A percentile compares a stretch with the other conserved stretches of the same genome.
These are phyloP conservation scores for Drosophila atripex DNA, from an alignment of 2,888 invertebrate species.

Conservation along the genomic window DNA sequence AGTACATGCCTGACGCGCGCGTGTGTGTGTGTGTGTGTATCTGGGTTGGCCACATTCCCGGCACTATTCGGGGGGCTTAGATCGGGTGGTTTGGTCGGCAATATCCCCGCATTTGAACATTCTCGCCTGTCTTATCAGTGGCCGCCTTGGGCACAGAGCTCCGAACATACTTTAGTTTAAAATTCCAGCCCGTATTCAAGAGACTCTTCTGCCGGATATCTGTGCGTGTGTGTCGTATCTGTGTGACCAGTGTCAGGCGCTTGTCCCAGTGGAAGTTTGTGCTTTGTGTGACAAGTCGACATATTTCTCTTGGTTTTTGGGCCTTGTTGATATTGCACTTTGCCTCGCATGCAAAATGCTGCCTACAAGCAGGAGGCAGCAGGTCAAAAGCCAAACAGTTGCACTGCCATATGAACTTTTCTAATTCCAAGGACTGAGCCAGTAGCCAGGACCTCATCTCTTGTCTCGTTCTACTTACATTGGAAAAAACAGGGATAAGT, in stretches of 20 bases:
- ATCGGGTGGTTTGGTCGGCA: slow-evolving; percentile 20
- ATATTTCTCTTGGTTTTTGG: slow-evolving; percentile 52
- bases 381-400: slow-evolving; percentile 76
- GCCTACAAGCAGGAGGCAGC: slow-evolving; percentile 21
- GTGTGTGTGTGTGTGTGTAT: neutral
- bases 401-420: slow-evolving; percentile 77
- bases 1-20: neutral
- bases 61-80: neutral
- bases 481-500: neutral
- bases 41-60: slow-evolving; percentile 15
- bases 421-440: slow-evolving; percentile 51
- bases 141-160: slow-evolving; percentile 27
- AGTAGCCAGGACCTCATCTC: slow-evolving; percentile 1
- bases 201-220: neutral
- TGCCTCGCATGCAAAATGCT: slow-evolving; percentile 74
- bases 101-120: slow-evolving; percentile 35
- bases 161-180: slow-evolving; percentile 44
- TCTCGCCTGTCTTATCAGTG: slow-evolving; percentile 44
- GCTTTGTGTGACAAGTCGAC: slow-evolving; percentile 69
- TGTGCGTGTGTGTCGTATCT: slow-evolving; percentile 5
- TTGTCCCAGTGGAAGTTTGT: slow-evolving; percentile 59
- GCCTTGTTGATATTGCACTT: slow-evolving; percentile 77
- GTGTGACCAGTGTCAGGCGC: slow-evolving; percentile 40
- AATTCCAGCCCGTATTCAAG: slow-evolving; percentile 40
- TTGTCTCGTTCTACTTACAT: neutral